Conservation (phyloP, 2,797 vertebrate genomes). For the Bufotes viridis region DNA sequence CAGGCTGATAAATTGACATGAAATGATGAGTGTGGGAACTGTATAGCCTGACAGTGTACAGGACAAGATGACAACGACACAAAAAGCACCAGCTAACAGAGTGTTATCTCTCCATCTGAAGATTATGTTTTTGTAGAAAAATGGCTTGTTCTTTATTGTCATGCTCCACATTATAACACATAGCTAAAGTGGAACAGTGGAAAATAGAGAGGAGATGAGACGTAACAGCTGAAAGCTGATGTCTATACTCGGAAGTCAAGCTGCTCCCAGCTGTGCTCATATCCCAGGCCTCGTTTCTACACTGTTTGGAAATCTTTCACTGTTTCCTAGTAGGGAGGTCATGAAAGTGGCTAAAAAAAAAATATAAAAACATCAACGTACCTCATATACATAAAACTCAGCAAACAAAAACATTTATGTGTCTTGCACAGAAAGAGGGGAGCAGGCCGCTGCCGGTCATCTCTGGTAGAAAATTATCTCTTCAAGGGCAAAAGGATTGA, state of each 20-base stretch:
- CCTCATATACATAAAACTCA: neutral
- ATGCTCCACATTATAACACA: neutral
- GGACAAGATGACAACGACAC: constrained; percentile 71
- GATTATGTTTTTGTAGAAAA: constrained; percentile 12
- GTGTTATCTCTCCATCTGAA: constrained; percentile 49
- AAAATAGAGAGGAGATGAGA: constrained; percentile 33
- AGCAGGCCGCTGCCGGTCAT: no score
- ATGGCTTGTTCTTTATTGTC: constrained; percentile 14
- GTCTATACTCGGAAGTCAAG: constrained; percentile 21
- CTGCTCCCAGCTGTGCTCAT: constrained; percentile 29
- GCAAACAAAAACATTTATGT: neutral
- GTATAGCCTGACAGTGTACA: constrained; percentile 73
- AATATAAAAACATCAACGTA: neutral
- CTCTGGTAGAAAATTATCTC: no score
- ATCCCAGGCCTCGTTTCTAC: neutral
- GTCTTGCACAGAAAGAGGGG: no score
- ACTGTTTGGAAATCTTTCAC: constrained; percentile 2
- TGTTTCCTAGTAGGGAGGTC: constrained; percentile 7
- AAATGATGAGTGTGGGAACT: constrained; percentile 82
- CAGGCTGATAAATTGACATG: constrained; percentile 79
- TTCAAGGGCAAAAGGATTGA: no score
- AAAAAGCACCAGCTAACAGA: constrained; percentile 63
- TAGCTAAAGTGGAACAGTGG: neutral
- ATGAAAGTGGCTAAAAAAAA: neutral
- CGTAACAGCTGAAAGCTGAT: constrained; percentile 41